Conservation (phyloP, 2,888 invertebrate species). For the Platycheirus rosarum region DNA sequence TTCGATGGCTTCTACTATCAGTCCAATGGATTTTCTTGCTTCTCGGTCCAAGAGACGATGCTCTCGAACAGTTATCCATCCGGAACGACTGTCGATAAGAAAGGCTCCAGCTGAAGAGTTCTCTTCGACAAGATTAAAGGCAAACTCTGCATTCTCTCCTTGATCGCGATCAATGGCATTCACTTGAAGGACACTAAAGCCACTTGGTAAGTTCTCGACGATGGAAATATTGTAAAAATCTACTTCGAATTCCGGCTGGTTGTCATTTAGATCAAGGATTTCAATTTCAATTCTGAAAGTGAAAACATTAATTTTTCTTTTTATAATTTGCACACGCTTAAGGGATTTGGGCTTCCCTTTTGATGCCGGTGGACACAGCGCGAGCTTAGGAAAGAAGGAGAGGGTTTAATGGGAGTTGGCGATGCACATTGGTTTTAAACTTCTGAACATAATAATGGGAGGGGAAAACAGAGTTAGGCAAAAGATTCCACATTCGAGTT, state of each 20-base stretch:
- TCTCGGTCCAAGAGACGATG: slow-evolving; percentile 91
- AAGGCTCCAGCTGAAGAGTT: slow-evolving; percentile 89
- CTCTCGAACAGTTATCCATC: slow-evolving; percentile 93
- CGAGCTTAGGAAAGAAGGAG: too few species aligned
- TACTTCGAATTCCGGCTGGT: slow-evolving; percentile 93
- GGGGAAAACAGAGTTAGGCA: too few species aligned
- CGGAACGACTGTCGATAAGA: slow-evolving; percentile 89
- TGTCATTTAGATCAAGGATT: slow-evolving; percentile 91
- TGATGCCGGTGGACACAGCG: too few species aligned
- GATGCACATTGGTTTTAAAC: too few species aligned
- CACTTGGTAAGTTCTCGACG: slow-evolving; percentile 94
- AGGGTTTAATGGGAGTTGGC: too few species aligned
- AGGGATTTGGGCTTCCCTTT: too few species aligned
- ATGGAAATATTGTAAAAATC: slow-evolving; percentile 96
- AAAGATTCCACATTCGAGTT: too few species aligned
- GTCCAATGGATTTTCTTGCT: slow-evolving; percentile 87
- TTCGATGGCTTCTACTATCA: slow-evolving; percentile 91
- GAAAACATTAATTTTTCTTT: neutral
- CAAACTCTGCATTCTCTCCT: slow-evolving; percentile 93
- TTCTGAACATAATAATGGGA: too few species aligned
- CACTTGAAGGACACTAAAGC: slow-evolving; percentile 84
- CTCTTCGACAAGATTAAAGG: slow-evolving; percentile 87
- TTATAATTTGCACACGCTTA: too few species aligned
- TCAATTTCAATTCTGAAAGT: slow-evolving; percentile 86
- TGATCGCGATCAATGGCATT: slow-evolving; percentile 92